Percentiles rank a stretch among this genome's conserved stretches.
These are phyloP conservation scores for Lydus trimaculatus DNA, from an alignment of 2,888 invertebrate genomes.

Conservation along the genomic window DNA sequence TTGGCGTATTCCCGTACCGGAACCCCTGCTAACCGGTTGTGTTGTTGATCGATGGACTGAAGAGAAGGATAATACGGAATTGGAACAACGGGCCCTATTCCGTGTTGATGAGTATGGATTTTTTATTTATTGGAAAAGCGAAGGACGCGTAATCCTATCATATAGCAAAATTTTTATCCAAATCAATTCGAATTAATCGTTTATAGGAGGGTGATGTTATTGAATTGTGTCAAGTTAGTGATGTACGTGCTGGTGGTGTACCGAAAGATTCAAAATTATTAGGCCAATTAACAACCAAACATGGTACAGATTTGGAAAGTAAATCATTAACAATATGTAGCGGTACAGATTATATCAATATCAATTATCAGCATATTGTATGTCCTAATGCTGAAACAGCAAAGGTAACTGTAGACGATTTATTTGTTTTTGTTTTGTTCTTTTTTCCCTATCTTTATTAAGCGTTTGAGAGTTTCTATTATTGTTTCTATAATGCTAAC, in stretches of 20 bases:
- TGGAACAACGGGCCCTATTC: constrained; percentile 87
- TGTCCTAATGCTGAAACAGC: constrained; percentile 93
- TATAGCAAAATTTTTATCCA: neutral
- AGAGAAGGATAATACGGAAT: constrained; percentile 91
- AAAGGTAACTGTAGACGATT: constrained; percentile 76
- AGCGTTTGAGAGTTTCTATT: constrained; percentile 5
- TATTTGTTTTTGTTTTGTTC: no score
- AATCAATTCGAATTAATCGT: constrained; percentile 23
- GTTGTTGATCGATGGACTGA: constrained; percentile 98
- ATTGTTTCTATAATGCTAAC: constrained; percentile 16
- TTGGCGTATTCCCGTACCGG: constrained; percentile 96
- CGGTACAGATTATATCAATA: constrained; percentile 98
- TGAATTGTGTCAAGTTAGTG: constrained; percentile 98
- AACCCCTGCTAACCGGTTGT: constrained; percentile 83
- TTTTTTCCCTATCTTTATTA: neutral
- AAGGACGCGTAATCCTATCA: constrained; percentile 76
- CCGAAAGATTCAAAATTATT: constrained; percentile 89
- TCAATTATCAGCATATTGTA: constrained; percentile 96
- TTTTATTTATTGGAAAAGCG: constrained; percentile 99
- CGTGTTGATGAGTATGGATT: constrained; percentile 98
- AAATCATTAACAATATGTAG: constrained; percentile 97
- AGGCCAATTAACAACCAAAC: constrained; percentile 78
- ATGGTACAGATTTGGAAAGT: constrained; percentile 84
- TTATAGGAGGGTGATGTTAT: constrained; percentile 97
- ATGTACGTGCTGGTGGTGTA: constrained; percentile 90